Base-by-base conservation (phyloP, 1,140 invertebrate genomes). In the Drosophila lowei region DNA sequence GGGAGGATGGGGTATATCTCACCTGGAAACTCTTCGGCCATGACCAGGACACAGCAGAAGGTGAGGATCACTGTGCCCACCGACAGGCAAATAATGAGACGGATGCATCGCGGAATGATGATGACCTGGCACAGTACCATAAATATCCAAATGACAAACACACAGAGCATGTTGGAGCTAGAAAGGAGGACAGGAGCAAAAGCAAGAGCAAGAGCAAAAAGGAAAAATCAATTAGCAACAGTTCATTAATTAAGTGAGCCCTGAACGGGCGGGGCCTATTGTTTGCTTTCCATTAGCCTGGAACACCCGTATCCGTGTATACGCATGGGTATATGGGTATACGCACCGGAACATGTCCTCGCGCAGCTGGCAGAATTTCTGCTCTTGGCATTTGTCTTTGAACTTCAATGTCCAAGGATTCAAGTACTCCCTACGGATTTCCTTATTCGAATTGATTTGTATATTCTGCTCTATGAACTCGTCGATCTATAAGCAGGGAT, bases 361-460 rank as follows among this genome's bases (percentile, higher is more conserved):
- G 60, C 96, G 94, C n/a, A 98, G 92, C 80, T 96, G 94, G 52
- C 95, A 95, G 92, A 98, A 98, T 59, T 91, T 90, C 13, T 80
- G 68, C 72, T 94, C 93, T 46, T 93, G 90, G 3, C 89, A 79
- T 5, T 79, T 70, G 54, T 97, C 95, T 44, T 96, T 95, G 90
- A 99, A 99, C 53, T 95, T 94, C 15, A 99, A 93, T 2, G 96
- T 96, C 95, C 97, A 97, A 3, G 95, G 92, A 81, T 96, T 95
- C 68, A 98, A 95, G 91, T 98, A 97, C 21, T 97, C 96, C 11
- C 95, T 94, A 16, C 97, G 93, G 94, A 99, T 98, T 59, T 96
- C 93, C 79, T 97, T 97, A 91, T 99, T 98, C 65, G 96, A 98
- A 77, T 97, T 96, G 46, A 98, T 97, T 92, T 99, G 97, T 34